phyloP scores from a whole-genome alignment of 2,888 invertebrate species.

The Dasypogon diadema region DNA sequence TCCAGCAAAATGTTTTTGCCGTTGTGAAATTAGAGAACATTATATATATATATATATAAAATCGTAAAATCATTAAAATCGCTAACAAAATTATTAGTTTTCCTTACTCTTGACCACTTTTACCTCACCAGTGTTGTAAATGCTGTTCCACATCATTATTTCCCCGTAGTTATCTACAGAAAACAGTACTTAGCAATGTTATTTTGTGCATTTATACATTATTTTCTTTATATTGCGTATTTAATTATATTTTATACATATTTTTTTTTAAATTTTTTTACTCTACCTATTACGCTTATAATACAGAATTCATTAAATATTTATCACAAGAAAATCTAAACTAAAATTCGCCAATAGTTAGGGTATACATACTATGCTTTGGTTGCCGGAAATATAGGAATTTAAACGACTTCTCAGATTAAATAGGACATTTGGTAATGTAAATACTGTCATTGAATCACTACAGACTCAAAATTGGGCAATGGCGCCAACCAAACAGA shows the following conservation, averaged over 20 bases:
- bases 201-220: conserved; percentile 40
- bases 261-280: neutral
- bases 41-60: no score
- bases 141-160: neutral
- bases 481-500: conserved; percentile 18
- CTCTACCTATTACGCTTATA: conserved; percentile 23
- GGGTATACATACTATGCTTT: conserved; percentile 1
- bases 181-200: conserved; percentile 18
- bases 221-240: neutral
- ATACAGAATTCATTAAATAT: conserved; percentile 28
- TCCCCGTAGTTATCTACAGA: conserved; percentile 39
- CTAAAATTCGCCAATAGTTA: conserved; percentile 7
- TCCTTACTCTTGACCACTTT: no score
- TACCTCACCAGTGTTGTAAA: neutral
- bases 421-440: conserved; percentile 28
- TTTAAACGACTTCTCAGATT: neutral
- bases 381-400: neutral
- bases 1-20: no score
- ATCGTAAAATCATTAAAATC: no score
- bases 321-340: conserved; percentile 29
- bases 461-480: neutral
- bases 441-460: conserved; percentile 26
- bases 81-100: no score
- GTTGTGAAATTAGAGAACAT: no score
- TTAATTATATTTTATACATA: conserved; percentile 18